These are phyloP conservation scores for Cyanoliseus patagonus DNA, from an alignment of 2,113 vertebrate species.

Conservation along the genomic window DNA sequence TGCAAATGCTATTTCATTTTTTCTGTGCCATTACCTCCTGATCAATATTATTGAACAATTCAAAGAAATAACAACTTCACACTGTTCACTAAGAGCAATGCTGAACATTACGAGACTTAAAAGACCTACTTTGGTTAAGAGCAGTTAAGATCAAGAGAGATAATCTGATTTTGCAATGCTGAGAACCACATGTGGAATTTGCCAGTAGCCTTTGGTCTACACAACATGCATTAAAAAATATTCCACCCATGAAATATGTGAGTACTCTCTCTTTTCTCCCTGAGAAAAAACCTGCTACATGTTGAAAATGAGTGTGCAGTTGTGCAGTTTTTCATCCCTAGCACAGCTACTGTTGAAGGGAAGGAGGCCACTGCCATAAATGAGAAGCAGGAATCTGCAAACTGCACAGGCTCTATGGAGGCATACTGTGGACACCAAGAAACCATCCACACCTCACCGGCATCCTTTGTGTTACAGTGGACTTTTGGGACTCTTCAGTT, in stretches of 20 bases:
- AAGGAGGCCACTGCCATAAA: not conserved
- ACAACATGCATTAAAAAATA: not conserved
- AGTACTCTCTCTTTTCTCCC: not conserved
- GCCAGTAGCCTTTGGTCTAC: not conserved
- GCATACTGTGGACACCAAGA: not conserved
- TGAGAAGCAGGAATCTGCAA: not conserved
- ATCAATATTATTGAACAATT: conserved; percentile 33
- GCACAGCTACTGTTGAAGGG: not conserved
- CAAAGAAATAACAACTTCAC: not conserved
- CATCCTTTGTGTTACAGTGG: not conserved
- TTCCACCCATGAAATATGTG: not conserved
- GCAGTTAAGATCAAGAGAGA: not conserved
- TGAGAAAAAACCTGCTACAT: not conserved
- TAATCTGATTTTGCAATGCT: not conserved
- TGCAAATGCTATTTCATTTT: not conserved
- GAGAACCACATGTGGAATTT: not conserved
- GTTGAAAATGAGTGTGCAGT: not conserved
- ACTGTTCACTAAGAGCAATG: not conserved
- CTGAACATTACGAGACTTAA: not conserved
- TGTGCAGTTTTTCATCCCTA: not conserved
- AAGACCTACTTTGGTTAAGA: not conserved
- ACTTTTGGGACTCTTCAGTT: not conserved
- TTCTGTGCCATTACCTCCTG: not conserved
- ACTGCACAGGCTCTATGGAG: accelerated
- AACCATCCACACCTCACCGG: not conserved